Percentiles rank a stretch among this genome's conserved stretches.
These are phyloP conservation scores for Liasis olivaceus DNA, from an alignment of 2,797 vertebrate species.

Conservation along the genomic window DNA sequence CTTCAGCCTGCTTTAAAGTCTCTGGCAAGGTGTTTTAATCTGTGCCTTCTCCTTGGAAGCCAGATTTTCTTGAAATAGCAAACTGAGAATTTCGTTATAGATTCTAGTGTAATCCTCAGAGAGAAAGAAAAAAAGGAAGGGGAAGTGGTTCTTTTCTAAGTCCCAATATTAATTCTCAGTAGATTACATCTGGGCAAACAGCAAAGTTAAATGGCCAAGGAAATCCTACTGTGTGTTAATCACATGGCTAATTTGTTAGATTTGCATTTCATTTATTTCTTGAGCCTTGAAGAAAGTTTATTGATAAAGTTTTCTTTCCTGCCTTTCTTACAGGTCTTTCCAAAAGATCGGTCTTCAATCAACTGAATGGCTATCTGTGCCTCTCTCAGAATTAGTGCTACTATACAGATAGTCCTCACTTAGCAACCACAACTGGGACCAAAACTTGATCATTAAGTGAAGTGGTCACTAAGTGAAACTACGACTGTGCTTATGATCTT, in stretches of 20 bases:
- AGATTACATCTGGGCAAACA: slow-evolving; percentile 63
- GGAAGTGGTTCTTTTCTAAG: slow-evolving; percentile 48
- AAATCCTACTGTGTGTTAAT: slow-evolving; percentile 62
- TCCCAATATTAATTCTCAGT: slow-evolving; percentile 48
- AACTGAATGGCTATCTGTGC: slow-evolving; percentile 44
- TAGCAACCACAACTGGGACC: neutral
- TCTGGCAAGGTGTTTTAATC: slow-evolving; percentile 67
- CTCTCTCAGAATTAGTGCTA: slow-evolving; percentile 58
- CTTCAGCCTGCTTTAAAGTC: slow-evolving; percentile 57
- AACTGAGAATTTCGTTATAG: slow-evolving; percentile 54
- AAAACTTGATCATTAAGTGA: neutral
- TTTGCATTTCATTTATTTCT: slow-evolving; percentile 68
- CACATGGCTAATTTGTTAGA: slow-evolving; percentile 71
- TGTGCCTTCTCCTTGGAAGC: slow-evolving; percentile 69
- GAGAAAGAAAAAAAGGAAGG: neutral
- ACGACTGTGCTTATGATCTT: neutral
- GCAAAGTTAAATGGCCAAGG: slow-evolving; percentile 60
- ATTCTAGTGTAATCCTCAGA: slow-evolving; percentile 40
- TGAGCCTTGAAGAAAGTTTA: slow-evolving; percentile 56
- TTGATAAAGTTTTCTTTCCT: slow-evolving; percentile 58
- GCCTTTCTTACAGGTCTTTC: slow-evolving; percentile 38
- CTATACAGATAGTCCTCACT: slow-evolving; percentile 13
- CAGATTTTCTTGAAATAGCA: slow-evolving; percentile 67
- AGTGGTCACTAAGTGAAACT: neutral
- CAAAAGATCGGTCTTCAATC: slow-evolving; percentile 56